Base-by-base conservation (phyloP, 2,113 vertebrate species). In the Myotis lucifugus region DNA sequence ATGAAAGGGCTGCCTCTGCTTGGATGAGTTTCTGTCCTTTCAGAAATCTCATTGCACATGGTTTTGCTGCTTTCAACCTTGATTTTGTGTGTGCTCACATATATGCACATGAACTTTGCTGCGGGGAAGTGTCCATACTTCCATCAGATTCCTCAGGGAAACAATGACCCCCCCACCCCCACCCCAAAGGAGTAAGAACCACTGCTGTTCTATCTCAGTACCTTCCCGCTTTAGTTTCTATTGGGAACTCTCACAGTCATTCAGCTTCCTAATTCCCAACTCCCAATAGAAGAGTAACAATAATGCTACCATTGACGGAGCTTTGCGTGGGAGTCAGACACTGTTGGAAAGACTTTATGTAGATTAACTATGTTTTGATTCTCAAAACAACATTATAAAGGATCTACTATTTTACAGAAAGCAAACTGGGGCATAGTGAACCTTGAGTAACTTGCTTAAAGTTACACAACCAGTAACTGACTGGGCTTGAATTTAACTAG, bases 401-500 rank as follows among this genome's bases (percentile, higher is more conserved):
- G 48, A 50, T 85, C n/a, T 72, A 42, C 56, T 79, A 87, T 86
- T 85, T 95, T 61, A 72, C 9, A 93, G 54, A 86, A 61, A 83
- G n/a, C 40, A 88, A 85, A 78, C 0, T 8, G n/a, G 85, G 37
- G 54, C 34, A 93, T 27, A 70, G 54, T 37, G 10, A 85, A 54
- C 85, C 17, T 69, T 34, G 17, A 83, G 82, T 40, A 79, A 76
- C 4, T 40, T 93, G 27, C 14, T 70, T 8, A 77, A 32, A 48
- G 56, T 37, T 29, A 83, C 8, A 59, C 56, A 73, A 72, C n/a
- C 42, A 81, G 48, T 56, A 76, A 79, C 15, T 29, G 25, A 42
- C 46, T 85, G 17, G 56, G 66, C 14, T 18, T 85, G 40, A 93
- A 48, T 64, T 27, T 72, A 40, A 88, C n/a, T 37, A 52, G 72